Evolutionary conservation across 2,888 invertebrate species (phyloP).

Genomic region (Encarsia formosa): DNA sequence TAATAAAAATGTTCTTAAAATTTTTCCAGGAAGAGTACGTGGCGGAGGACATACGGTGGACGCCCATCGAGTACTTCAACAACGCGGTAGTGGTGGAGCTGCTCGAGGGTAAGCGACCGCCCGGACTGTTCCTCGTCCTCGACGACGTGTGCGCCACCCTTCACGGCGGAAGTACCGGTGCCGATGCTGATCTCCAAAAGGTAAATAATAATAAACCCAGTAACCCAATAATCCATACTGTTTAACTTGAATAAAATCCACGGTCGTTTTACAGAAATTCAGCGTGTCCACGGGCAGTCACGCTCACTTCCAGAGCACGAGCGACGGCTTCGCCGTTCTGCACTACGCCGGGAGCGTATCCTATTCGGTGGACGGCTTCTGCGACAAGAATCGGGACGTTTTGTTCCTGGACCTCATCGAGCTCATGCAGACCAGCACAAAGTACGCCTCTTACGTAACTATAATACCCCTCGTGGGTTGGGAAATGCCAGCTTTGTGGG

Average conservation of each 20-base stretch:
- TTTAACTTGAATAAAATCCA: not conserved
- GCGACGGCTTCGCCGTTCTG: conserved; percentile 58
- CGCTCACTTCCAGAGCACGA: conserved; percentile 58
- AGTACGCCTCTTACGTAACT: conserved; percentile 48
- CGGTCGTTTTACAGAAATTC: conserved; percentile 54
- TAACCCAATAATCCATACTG: no score
- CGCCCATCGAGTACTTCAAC: conserved; percentile 66
- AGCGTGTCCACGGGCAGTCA: conserved; percentile 53
- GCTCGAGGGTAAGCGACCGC: conserved; percentile 61
- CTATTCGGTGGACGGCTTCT: conserved; percentile 63
- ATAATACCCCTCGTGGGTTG: no score
- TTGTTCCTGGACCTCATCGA: conserved; percentile 63
- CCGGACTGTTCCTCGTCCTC: conserved; percentile 63
- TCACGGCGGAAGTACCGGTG: conserved; percentile 63
- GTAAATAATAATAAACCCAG: conserved; percentile 32
- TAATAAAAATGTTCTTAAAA: no score
- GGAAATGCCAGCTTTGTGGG: no score
- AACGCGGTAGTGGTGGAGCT: conserved; percentile 64
- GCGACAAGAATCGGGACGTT: conserved; percentile 66
- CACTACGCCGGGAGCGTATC: conserved; percentile 68
- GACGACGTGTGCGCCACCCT: conserved; percentile 68
- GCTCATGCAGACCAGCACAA: conserved; percentile 62
- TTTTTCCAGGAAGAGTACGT: conserved; percentile 69
- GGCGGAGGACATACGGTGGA: conserved; percentile 65
- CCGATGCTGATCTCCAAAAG: conserved; percentile 58